phyloP scores from a whole-genome alignment of 2,888 invertebrate species.

The Scrobipalpa atriplicella region DNA sequence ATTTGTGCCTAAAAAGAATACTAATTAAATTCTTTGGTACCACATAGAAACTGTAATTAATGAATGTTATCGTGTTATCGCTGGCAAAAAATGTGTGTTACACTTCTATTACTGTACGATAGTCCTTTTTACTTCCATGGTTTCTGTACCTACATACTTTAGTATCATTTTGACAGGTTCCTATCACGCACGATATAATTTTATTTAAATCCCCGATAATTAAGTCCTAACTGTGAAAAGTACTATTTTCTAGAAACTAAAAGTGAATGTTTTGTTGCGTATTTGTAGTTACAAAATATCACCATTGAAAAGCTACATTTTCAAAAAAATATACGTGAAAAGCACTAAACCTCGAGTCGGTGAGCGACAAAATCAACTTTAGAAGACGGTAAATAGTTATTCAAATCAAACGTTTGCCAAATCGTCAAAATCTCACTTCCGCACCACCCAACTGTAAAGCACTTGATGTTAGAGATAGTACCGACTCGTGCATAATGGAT shows the following conservation, averaged over 20 bases:
- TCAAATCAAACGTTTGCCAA: background rate
- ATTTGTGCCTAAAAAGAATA: conserved; percentile 6
- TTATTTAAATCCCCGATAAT: too few relatives aligned
- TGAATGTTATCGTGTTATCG: background rate
- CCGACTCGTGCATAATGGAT: conserved; percentile 18
- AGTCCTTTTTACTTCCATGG: too few relatives aligned
- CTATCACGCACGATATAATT: too few relatives aligned
- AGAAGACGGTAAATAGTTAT: background rate
- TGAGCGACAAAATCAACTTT: background rate
- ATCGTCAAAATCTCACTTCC: conserved; percentile 5
- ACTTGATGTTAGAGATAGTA: conserved; percentile 15
- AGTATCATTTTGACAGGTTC: too few relatives aligned
- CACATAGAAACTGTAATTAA: background rate
- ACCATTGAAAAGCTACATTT: too few relatives aligned
- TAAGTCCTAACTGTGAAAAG: too few relatives aligned
- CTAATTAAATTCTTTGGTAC: conserved; percentile 16
- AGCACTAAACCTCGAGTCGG: background rate
- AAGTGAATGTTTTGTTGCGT: too few relatives aligned
- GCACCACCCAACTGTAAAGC: conserved; percentile 7
- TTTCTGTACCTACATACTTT: too few relatives aligned
- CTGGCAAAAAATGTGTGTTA: background rate
- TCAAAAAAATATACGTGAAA: too few relatives aligned
- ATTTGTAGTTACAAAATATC: too few relatives aligned
- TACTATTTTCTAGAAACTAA: too few relatives aligned
- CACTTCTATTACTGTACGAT: too few relatives aligned